Evolutionary conservation across 2,888 invertebrate genomes (phyloP).

Genomic region (Dasysyrphus tricinctus): DNA sequence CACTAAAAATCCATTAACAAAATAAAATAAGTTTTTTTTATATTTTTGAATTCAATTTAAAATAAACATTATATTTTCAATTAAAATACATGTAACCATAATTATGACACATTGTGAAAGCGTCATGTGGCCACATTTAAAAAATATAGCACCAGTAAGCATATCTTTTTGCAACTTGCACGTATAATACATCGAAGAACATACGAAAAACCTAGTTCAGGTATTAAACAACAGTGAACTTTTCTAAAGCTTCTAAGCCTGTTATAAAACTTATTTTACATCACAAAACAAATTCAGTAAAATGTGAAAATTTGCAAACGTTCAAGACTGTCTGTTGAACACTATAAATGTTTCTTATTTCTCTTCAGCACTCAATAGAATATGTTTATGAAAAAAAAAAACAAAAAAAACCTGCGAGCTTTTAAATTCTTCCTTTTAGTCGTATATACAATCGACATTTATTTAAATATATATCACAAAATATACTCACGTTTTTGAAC

Average conservation of each 20-base stretch:
- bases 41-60: no score
- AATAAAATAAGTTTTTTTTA: no score
- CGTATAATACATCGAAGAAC: no score
- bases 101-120: no score
- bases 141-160: no score
- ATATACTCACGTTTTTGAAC: conserved; percentile 90
- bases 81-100: no score
- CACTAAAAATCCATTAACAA: no score
- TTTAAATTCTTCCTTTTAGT: conserved; percentile 36
- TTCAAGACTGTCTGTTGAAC: not conserved
- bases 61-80: no score
- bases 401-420: conserved; percentile 23
- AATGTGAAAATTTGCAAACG: not conserved
- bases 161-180: no score
- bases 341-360: not conserved
- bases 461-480: not conserved
- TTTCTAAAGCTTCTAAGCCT: not conserved
- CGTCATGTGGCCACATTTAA: no score
- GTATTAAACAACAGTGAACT: no score
- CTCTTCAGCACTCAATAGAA: conserved; percentile 19
- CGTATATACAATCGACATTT: conserved; percentile 34
- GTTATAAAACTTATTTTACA: not conserved
- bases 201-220: no score
- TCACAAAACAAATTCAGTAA: not conserved
- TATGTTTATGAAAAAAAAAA: conserved; percentile 28